A percentile compares a stretch with the other conserved stretches of the same genome.
These are phyloP conservation scores for Xanthorhoe spadicearia DNA, from an alignment of 2,888 invertebrate genomes.

Conservation along the genomic window DNA sequence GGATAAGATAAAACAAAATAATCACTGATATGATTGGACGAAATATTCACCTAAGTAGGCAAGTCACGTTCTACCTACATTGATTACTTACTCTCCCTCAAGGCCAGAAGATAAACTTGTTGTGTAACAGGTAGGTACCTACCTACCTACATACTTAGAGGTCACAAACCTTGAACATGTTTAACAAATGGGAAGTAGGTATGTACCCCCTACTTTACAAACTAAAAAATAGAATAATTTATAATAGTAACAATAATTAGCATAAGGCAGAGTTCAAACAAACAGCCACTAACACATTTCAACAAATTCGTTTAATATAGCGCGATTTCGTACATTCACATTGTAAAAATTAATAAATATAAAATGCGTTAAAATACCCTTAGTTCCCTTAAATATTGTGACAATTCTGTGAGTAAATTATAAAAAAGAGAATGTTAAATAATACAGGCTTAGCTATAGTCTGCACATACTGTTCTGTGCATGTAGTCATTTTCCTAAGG, in stretches of 20 bases:
- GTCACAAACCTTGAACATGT: background rate
- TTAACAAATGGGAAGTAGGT: background rate
- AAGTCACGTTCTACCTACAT: background rate
- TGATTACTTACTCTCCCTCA: background rate
- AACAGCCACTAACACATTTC: slow-evolving; percentile 16
- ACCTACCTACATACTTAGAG: background rate
- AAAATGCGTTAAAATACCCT: slow-evolving; percentile 70
- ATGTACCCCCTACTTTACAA: background rate
- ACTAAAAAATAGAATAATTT: background rate
- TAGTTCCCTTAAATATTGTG: slow-evolving; percentile 53
- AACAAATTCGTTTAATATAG: slow-evolving; percentile 52
- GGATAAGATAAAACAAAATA: background rate
- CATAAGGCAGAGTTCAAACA: slow-evolving; percentile 10
- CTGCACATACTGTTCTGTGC: slow-evolving; percentile 55
- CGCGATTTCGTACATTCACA: slow-evolving; percentile 40
- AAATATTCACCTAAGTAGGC: background rate
- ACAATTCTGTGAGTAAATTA: slow-evolving; percentile 44
- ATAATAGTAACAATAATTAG: slow-evolving; percentile 4
- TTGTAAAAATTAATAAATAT: slow-evolving; percentile 59
- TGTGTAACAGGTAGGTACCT: background rate
- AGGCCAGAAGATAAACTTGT: background rate
- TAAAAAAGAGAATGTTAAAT: slow-evolving; percentile 42
- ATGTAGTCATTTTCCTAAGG: slow-evolving; percentile 83
- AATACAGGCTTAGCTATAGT: slow-evolving; percentile 56
- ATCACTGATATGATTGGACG: background rate